Conservation (phyloP, 2,797 vertebrate species). For the Acanthurus tractus region DNA sequence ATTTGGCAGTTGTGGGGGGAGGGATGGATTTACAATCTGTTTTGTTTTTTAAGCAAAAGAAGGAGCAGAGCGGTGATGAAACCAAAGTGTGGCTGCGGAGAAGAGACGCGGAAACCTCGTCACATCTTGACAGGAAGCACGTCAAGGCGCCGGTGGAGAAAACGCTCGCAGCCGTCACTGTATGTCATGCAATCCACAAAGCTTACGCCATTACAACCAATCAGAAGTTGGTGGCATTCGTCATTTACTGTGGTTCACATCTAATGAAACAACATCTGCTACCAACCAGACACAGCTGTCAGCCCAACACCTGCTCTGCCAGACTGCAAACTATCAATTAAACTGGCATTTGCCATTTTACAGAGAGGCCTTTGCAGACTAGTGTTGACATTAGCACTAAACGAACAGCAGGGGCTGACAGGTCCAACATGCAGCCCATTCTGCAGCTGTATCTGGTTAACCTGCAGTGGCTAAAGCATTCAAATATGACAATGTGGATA, state of each 20-base stretch:
- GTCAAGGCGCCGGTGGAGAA: slow-evolving; percentile 86
- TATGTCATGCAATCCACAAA: slow-evolving; percentile 43
- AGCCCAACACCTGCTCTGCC: slow-evolving; percentile 41
- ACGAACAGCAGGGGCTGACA: background rate
- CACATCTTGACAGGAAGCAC: slow-evolving; percentile 87
- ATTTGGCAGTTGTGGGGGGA: background rate
- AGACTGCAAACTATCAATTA: slow-evolving; percentile 30
- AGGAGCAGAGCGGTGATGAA: slow-evolving; percentile 75
- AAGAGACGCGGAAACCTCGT: slow-evolving; percentile 88
- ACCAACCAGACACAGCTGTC: slow-evolving; percentile 28
- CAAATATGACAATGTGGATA: background rate
- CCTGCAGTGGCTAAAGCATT: background rate
- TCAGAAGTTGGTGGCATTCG: slow-evolving; percentile 20
- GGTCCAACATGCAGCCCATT: background rate
- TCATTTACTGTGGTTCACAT: slow-evolving; percentile 12
- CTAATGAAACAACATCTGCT: slow-evolving; percentile 43
- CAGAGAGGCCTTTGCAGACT: background rate
- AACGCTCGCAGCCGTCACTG: slow-evolving; percentile 70
- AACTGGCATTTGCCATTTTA: slow-evolving; percentile 5
- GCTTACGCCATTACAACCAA: slow-evolving; percentile 5
- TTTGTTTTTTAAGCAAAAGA: slow-evolving; percentile 71
- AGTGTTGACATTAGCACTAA: slow-evolving; percentile 1
- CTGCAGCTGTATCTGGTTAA: background rate
- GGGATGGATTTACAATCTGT: background rate
- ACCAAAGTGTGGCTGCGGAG: slow-evolving; percentile 75